Evolutionary conservation across 2,113 vertebrate genomes (phyloP).

Genomic region (Eonycteris spelaea): DNA sequence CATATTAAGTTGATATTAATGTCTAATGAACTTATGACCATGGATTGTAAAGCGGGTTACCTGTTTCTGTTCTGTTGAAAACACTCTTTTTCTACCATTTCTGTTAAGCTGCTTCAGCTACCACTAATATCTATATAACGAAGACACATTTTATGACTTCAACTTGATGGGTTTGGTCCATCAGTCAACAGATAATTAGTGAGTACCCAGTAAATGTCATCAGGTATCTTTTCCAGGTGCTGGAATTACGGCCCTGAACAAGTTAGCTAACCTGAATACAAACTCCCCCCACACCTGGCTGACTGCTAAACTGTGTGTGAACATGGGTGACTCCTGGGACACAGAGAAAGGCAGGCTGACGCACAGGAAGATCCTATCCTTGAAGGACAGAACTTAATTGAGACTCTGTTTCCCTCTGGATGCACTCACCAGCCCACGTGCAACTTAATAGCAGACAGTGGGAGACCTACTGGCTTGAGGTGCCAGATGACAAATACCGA

Average conservation of each 20-base stretch:
- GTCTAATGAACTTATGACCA: neutral
- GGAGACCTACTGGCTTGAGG: neutral
- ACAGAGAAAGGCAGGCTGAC: neutral
- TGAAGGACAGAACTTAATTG: neutral
- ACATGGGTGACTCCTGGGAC: neutral
- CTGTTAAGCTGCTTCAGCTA: neutral
- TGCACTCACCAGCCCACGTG: neutral
- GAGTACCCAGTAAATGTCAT: fast-evolving
- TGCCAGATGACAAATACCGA: neutral
- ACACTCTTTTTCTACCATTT: neutral
- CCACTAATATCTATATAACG: neutral
- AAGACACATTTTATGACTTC: neutral
- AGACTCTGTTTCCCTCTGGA: neutral
- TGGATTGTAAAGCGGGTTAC: neutral
- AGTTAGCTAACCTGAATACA: neutral
- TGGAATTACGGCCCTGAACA: neutral
- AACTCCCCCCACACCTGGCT: neutral
- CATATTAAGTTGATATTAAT: neutral
- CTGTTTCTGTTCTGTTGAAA: neutral
- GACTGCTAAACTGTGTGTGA: neutral
- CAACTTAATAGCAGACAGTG: neutral
- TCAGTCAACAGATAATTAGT: neutral
- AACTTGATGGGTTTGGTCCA: too few relatives aligned
- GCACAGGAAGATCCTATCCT: neutral
- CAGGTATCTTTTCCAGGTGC: neutral